Percentiles rank a stretch among this genome's conserved stretches.
Evolutionary conservation across 2,888 invertebrate genomes (phyloP).

Genomic region (Nematopogon swammerdamellus): DNA sequence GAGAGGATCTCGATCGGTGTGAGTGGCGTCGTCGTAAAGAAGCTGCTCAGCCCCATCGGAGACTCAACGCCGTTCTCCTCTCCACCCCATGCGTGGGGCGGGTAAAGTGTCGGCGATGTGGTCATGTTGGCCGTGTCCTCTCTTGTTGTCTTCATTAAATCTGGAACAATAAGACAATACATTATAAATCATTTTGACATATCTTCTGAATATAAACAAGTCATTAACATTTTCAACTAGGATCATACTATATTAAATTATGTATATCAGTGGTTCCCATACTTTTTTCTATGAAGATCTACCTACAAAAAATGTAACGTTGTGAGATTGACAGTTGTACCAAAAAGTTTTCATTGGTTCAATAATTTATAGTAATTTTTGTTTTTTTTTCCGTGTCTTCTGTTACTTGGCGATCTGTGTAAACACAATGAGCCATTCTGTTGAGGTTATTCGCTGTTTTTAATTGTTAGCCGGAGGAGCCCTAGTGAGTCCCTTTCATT

Average conservation of each 20-base stretch:
- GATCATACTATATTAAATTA: no score
- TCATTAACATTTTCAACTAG: no score
- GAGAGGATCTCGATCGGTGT: slow-evolving; percentile 28
- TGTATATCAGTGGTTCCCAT: no score
- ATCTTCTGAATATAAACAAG: background rate
- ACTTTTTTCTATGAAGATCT: no score
- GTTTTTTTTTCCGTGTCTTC: no score
- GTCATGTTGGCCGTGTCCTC: slow-evolving; percentile 39
- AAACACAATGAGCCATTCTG: no score
- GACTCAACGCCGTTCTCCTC: slow-evolving; percentile 36
- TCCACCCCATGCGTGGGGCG: slow-evolving; percentile 33
- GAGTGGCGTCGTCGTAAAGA: slow-evolving; percentile 24
- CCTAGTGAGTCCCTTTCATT: no score
- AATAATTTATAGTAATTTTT: no score
- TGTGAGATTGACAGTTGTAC: no score
- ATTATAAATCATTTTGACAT: background rate
- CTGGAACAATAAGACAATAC: slow-evolving; percentile 19
- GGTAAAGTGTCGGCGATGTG: slow-evolving; percentile 42
- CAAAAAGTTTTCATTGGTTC: background rate
- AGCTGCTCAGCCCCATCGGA: slow-evolving; percentile 28
- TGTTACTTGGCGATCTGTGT: no score
- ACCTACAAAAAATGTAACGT: background rate
- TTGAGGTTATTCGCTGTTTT: no score
- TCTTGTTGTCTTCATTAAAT: slow-evolving; percentile 30
- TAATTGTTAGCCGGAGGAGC: no score